These are phyloP conservation scores for Australoheros facetus DNA, from an alignment of 2,797 vertebrate species.

Conservation along the genomic window DNA sequence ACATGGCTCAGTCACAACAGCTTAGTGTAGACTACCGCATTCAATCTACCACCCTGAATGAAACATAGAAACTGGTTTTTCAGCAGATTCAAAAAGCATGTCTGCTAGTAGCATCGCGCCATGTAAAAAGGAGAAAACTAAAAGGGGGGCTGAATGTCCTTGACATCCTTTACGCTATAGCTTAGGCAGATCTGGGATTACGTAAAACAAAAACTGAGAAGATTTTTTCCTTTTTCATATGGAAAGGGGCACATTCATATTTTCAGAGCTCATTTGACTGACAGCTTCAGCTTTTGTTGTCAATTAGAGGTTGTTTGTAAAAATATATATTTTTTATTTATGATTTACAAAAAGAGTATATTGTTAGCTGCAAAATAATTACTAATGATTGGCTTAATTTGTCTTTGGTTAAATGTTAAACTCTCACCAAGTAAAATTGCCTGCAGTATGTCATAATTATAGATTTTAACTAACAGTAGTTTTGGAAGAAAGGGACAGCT, in stretches of 20 bases:
- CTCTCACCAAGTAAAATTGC: neutral
- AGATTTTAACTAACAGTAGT: neutral
- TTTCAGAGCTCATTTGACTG: neutral
- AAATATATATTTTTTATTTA: neutral
- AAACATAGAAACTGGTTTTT: conserved; percentile 48
- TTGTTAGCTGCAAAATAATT: neutral
- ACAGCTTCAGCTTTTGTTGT: neutral
- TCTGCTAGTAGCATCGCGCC: conserved; percentile 13
- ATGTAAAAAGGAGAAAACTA: conserved; percentile 3
- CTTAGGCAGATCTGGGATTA: conserved; percentile 16
- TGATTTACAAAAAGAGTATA: neutral
- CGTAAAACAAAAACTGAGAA: conserved; percentile 9
- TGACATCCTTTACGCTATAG: conserved; percentile 26
- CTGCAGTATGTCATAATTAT: too few species aligned
- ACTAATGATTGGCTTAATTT: neutral
- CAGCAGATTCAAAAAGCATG: conserved; percentile 32
- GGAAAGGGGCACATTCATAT: neutral
- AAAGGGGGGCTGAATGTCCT: conserved; percentile 41
- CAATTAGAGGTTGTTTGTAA: neutral
- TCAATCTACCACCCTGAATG: conserved; percentile 48
- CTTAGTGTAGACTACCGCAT: conserved; percentile 48
- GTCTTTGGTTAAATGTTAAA: neutral
- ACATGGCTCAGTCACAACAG: conserved; percentile 66
- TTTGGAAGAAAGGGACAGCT: neutral
- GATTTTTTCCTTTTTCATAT: neutral